These are phyloP conservation scores for Apodemia mormo DNA, from an alignment of 2,888 invertebrate species.

Conservation along the genomic window DNA sequence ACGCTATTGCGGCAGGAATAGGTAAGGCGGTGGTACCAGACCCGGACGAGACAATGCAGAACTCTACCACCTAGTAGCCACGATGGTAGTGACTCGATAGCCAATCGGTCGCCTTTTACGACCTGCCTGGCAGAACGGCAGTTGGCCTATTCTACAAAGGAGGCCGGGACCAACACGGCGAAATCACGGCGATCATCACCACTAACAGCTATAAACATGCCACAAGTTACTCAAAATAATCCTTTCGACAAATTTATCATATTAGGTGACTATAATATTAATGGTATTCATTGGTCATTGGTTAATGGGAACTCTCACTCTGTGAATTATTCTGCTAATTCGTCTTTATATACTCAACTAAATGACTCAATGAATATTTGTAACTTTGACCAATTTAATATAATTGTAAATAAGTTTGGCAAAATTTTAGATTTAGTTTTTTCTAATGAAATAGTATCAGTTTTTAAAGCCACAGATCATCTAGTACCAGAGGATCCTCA, in stretches of 20 bases:
- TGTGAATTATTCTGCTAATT: not conserved
- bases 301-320: not conserved
- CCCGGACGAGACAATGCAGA: too few species aligned
- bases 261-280: not conserved
- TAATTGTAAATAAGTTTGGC: not conserved
- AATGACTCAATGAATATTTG: constrained; percentile 7
- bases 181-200: too few species aligned
- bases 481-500: not conserved
- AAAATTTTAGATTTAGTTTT: not conserved
- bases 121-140: too few species aligned
- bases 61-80: too few species aligned
- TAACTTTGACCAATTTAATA: constrained; percentile 7
- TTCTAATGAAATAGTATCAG: not conserved
- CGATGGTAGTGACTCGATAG: too few species aligned
- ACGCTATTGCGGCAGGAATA: too few species aligned
- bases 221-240: not conserved
- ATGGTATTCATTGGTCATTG: constrained; percentile 2
- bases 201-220: too few species aligned
- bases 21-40: too few species aligned
- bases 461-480: not conserved
- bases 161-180: too few species aligned
- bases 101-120: too few species aligned
- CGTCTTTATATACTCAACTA: not conserved
- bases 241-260: not conserved
- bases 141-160: too few species aligned